phyloP scores from a whole-genome alignment of 2,113 vertebrate genomes.

The Copsychus sechellarum region DNA sequence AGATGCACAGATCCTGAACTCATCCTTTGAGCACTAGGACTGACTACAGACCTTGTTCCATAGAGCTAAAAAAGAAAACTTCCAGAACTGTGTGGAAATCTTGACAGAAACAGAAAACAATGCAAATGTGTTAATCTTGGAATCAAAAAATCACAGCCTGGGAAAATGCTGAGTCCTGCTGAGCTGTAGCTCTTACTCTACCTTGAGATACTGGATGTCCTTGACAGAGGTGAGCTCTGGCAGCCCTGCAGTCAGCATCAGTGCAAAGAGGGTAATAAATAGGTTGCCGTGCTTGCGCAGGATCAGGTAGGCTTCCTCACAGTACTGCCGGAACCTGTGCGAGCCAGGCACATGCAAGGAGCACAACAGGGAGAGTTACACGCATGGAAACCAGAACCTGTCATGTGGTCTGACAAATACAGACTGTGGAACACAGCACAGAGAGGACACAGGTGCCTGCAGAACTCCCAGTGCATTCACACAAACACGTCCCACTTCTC shows the following conservation, averaged over 20 bases:
- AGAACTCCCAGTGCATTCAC: not conserved
- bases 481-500: not conserved
- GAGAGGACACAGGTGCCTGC: not conserved
- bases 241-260: slow-evolving; percentile 97
- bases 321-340: slow-evolving; percentile 92
- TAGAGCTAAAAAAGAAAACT: not conserved
- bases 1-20: not conserved
- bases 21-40: not conserved
- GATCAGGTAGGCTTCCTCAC: slow-evolving; percentile 93
- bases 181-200: slow-evolving; percentile 53
- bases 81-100: not conserved
- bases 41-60: not conserved
- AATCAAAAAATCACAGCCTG: not conserved
- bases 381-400: accelerated
- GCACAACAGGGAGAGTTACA: not conserved
- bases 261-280: slow-evolving; percentile 97
- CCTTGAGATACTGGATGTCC: slow-evolving; percentile 99
- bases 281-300: slow-evolving; percentile 93
- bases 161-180: not conserved
- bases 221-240: slow-evolving; percentile 96
- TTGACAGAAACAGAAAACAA: not conserved
- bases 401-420: not conserved
- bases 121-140: not conserved
- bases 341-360: not conserved
- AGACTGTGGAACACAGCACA: not conserved